Evolutionary conservation across 2,888 invertebrate genomes (phyloP).

Genomic region (Heteromyza rotundicornis): DNA sequence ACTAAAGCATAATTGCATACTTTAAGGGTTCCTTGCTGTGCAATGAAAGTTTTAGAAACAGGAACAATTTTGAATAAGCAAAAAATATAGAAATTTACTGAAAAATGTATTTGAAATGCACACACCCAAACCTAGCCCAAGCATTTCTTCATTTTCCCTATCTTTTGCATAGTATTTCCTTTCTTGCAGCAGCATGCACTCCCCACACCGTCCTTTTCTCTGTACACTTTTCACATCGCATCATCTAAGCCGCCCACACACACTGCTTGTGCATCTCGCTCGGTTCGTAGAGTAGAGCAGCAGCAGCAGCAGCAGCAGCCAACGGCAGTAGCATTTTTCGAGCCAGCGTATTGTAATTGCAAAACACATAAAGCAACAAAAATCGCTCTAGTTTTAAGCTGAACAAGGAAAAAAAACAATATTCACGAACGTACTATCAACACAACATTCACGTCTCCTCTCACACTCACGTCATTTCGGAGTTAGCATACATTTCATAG

Average conservation of each 20-base stretch:
- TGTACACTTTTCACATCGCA: conserved; percentile 22
- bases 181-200: conserved; percentile 1
- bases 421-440: neutral
- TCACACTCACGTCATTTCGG: conserved; percentile 3
- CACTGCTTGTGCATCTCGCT: neutral
- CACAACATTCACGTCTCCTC: no score
- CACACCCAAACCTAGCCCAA: conserved; percentile 30
- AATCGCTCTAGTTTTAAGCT: conserved; percentile 23
- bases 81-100: conserved; percentile 2
- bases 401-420: conserved; percentile 11
- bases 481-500: conserved; percentile 26
- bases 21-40: conserved; percentile 28
- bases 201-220: neutral
- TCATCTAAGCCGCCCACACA: conserved; percentile 10
- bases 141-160: conserved; percentile 7
- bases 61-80: conserved; percentile 22
- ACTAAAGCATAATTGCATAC: neutral
- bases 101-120: no score
- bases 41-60: conserved; percentile 29
- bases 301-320: neutral
- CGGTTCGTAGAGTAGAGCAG: neutral
- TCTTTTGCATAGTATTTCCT: neutral
- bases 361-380: conserved; percentile 20
- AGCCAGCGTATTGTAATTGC: conserved; percentile 21
- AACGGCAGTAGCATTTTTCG: conserved; percentile 7